Evolutionary conservation across 2,888 invertebrate genomes (phyloP), one percentile per base, ranked within the genome.

Genomic region (Tipula vernalis): DNA sequence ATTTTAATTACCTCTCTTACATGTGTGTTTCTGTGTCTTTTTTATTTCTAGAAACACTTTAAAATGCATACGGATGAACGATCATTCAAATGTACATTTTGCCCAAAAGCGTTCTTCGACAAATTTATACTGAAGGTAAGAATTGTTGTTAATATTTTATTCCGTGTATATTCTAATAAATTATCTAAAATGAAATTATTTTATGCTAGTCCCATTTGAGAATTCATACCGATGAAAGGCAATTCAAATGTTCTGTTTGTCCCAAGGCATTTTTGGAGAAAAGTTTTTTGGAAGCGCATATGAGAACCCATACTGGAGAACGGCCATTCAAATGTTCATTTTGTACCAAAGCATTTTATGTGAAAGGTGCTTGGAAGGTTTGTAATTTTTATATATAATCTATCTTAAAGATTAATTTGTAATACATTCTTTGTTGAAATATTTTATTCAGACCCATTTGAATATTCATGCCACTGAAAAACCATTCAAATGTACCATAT

Each of bases 281-380:
- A 71, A 71, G 71, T 71, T 71, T 71, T 71, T 71, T 71, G 71
- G 71, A 71, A 71, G 71, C 71, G 71, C 71, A 71, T 71, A 71
- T 71, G 71, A 71, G 71, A 28, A 71, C 71, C 28, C 71, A 71
- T 71, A 71, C 71, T 28, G 71, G 71, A 28, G 71, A 71, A 28
- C 18, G 71, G 12, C 71, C 71, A 71, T 71, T 71, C 28, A 71
- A 71, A 71, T 71, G 71, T 71, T 71, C 71, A 13, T 71, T 71
- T 71, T 71, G 71, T 71, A 71, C 71, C 28, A 71, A 71, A 71
- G 71, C 71, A 28, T 71, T 71, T 71, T 71, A 71, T 71, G 71
- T 71, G 6, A 71, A 71, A 28, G 71, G 71, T 71, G 71, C 71
- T 28, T 71, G 71, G 71, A 71, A 71, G 71, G 71, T 71, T 28